Conservation (phyloP, 2,797 vertebrate species). For the Anguilla anguilla region DNA sequence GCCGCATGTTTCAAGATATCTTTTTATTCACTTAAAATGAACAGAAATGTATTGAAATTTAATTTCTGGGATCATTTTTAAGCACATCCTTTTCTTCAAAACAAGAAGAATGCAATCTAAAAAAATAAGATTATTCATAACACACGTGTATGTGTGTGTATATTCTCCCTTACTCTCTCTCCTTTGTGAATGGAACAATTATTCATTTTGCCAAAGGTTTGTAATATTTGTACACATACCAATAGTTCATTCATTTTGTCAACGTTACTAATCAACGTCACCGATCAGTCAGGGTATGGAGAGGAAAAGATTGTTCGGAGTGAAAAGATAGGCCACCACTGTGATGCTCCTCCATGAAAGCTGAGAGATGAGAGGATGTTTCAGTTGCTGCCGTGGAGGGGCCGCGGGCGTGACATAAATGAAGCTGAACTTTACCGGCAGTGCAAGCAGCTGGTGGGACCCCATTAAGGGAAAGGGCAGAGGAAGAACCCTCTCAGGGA, state of each 20-base stretch:
- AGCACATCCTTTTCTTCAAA: neutral
- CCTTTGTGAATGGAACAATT: no score
- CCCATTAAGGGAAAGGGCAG: constrained; percentile 36
- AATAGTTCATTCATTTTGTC: neutral
- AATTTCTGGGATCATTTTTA: neutral
- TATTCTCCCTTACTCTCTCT: neutral
- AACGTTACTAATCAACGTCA: neutral
- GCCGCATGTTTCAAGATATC: neutral
- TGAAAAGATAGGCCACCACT: neutral
- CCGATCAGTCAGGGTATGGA: neutral
- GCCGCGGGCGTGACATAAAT: neutral
- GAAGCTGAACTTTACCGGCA: constrained; percentile 37
- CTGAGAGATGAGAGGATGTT: neutral
- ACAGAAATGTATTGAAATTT: neutral
- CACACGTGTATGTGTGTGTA: neutral
- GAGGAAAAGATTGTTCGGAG: neutral
- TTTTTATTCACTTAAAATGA: neutral
- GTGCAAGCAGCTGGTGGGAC: constrained; percentile 7
- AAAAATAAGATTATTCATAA: neutral
- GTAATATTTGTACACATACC: neutral
- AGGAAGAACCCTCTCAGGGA: constrained; percentile 24
- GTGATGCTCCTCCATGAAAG: neutral
- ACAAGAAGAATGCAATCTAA: neutral
- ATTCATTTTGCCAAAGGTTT: no score
- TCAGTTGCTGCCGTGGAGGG: neutral